These are phyloP conservation scores for Bovichtus variegatus DNA, from an alignment of 2,797 vertebrate genomes.

Conservation along the genomic window DNA sequence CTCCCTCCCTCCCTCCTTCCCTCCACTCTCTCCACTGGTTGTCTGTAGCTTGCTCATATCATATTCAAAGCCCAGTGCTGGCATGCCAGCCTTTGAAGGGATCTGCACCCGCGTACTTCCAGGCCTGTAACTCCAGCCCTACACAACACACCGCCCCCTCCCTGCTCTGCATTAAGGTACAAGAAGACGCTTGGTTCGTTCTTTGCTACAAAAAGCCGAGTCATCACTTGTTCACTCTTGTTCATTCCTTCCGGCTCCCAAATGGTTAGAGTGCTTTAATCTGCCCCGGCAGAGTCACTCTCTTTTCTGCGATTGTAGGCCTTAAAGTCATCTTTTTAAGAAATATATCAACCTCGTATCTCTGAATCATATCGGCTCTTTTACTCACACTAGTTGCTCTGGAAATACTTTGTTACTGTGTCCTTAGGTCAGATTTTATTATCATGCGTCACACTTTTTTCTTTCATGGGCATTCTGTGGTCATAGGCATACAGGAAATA, in stretches of 20 bases:
- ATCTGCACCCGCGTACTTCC: conserved; percentile 27
- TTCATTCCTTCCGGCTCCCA: conserved; percentile 21
- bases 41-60: conserved; percentile 37
- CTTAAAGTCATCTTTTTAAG: conserved; percentile 22
- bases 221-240: conserved; percentile 54
- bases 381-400: not conserved
- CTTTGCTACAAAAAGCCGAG: conserved; percentile 37
- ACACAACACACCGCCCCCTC: not conserved
- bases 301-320: conserved; percentile 16
- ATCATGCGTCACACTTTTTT: not conserved
- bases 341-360: conserved; percentile 1
- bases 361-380: conserved; percentile 22
- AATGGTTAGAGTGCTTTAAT: conserved; percentile 14
- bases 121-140: conserved; percentile 27
- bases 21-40: conserved; percentile 13
- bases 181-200: conserved; percentile 6
- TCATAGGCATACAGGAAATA: not conserved
- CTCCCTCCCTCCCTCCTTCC: not conserved
- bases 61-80: conserved; percentile 47
- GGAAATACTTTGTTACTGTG: conserved; percentile 1
- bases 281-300: conserved; percentile 38
- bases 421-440: not conserved
- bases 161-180: not conserved
- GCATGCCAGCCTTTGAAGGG: conserved; percentile 40
- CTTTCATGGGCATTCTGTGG: not conserved